These are phyloP conservation scores for Enteromius mattozi DNA, from an alignment of 2,797 vertebrate genomes.

Conservation along the genomic window DNA sequence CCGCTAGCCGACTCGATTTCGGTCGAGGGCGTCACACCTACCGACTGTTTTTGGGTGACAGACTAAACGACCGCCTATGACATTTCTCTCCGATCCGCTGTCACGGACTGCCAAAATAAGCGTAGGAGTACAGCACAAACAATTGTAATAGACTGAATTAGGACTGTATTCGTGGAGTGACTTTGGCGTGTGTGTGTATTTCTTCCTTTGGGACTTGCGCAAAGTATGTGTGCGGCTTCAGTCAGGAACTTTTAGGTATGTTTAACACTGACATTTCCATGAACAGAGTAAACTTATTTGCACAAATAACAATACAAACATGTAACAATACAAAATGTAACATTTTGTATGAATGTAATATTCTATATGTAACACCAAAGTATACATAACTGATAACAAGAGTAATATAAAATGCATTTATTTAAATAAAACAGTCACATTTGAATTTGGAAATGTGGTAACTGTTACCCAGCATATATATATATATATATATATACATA, in stretches of 20 bases:
- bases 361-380: not conserved
- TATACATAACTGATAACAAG: not conserved
- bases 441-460: not conserved
- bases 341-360: not conserved
- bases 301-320: not conserved
- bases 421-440: not conserved
- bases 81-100: not conserved
- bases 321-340: not conserved
- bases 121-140: not conserved
- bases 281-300: not conserved
- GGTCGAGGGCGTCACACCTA: slow-evolving; percentile 3
- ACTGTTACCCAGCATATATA: too few species aligned
- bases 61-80: not conserved
- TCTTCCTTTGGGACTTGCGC: not conserved
- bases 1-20: not conserved
- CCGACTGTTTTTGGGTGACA: not conserved
- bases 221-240: not conserved
- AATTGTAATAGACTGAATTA: slow-evolving; percentile 15
- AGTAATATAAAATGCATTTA: not conserved
- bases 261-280: not conserved
- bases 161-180: not conserved
- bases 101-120: not conserved
- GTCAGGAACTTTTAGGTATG: not conserved
- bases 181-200: slow-evolving; percentile 40
- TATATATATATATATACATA: too few species aligned